These are phyloP conservation scores for Microcebus lehilahytsara DNA, from an alignment of 2,113 vertebrate species.

Conservation along the genomic window DNA sequence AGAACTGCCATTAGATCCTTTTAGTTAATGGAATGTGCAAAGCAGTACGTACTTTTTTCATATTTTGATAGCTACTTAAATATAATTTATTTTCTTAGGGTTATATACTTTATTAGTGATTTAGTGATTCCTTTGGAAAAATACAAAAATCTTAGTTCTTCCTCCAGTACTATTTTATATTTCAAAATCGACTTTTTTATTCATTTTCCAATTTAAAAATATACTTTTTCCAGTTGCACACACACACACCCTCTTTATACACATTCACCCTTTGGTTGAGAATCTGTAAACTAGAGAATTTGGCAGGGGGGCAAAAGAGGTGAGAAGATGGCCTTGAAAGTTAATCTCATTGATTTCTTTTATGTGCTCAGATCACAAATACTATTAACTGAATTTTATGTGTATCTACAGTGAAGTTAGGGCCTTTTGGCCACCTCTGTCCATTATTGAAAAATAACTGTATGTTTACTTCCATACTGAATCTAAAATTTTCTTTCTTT, in stretches of 20 bases:
- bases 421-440: not conserved
- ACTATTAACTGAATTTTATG: not conserved
- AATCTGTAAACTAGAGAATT: not conserved
- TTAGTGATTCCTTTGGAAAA: conserved; percentile 49
- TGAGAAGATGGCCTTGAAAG: not conserved
- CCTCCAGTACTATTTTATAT: not conserved
- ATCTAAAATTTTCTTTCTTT: conserved; percentile 41
- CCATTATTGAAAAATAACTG: not conserved
- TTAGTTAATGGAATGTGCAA: not conserved
- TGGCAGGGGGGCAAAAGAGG: not conserved
- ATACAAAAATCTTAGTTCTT: not conserved
- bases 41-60: not conserved
- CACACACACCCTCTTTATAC: not conserved
- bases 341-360: not conserved
- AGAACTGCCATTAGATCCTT: not conserved
- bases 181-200: conserved; percentile 1
- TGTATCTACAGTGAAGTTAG: not conserved
- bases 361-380: not conserved
- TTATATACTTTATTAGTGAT: not conserved
- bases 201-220: conserved; percentile 25
- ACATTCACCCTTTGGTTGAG: not conserved
- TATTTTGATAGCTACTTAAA: not conserved
- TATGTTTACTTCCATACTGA: not conserved
- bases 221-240: not conserved
- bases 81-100: not conserved